Percentiles rank a stretch among this genome's conserved stretches.
These are phyloP conservation scores for Agriotes lineatus DNA, from an alignment of 2,888 invertebrate genomes.

Conservation along the genomic window DNA sequence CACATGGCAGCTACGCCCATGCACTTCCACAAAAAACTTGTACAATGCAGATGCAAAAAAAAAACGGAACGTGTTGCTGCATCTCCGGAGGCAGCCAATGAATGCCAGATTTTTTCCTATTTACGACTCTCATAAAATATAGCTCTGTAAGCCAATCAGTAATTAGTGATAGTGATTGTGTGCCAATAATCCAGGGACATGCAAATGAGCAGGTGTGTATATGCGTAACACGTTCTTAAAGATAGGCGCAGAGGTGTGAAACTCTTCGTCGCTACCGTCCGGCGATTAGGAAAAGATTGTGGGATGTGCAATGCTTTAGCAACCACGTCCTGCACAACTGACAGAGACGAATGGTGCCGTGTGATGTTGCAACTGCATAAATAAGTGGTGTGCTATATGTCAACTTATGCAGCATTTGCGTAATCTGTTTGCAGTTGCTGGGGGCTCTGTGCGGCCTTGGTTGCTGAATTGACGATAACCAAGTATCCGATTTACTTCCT, in stretches of 20 bases:
- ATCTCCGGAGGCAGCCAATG: constrained; percentile 4
- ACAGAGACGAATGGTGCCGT: not conserved
- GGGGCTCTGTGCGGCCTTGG: constrained; percentile 49
- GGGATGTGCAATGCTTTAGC: no score
- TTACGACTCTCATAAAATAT: constrained; percentile 7
- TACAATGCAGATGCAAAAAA: not conserved
- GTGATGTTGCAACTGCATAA: constrained; percentile 2
- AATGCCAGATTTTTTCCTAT: constrained; percentile 5
- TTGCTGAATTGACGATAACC: constrained; percentile 41
- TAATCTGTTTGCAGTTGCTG: constrained; percentile 47
- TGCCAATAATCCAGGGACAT: constrained; percentile 44
- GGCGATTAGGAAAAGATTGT: no score
- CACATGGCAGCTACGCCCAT: not conserved
- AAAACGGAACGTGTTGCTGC: not conserved
- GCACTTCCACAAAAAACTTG: not conserved
- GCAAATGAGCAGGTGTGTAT: constrained; percentile 46
- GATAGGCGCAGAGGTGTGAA: constrained; percentile 20
- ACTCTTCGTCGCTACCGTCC: constrained; percentile 7
- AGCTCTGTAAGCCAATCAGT: constrained; percentile 36
- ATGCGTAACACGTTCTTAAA: constrained; percentile 12
- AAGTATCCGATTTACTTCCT: constrained; percentile 34
- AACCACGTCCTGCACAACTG: not conserved
- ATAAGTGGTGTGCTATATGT: constrained; percentile 20
- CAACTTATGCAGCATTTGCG: constrained; percentile 43
- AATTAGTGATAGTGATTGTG: constrained; percentile 40